phyloP scores from a whole-genome alignment of 2,113 vertebrate genomes.

The Erinaceus europaeus region DNA sequence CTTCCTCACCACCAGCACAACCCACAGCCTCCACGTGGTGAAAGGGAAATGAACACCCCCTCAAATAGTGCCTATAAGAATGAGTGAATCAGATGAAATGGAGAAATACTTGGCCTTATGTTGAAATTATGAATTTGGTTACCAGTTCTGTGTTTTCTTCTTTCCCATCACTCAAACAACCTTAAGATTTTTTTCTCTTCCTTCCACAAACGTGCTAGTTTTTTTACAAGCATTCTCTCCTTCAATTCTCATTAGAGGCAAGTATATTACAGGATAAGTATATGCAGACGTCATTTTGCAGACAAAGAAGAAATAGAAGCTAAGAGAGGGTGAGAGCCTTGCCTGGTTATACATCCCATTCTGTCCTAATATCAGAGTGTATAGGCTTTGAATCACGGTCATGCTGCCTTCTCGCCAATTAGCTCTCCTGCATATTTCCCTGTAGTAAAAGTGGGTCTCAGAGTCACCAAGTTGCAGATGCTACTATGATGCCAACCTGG shows the following conservation, averaged over 20 bases:
- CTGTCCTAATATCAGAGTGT: background rate
- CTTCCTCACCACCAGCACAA: background rate
- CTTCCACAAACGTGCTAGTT: background rate
- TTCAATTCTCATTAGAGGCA: background rate
- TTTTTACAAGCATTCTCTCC: background rate
- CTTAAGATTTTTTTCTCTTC: no score
- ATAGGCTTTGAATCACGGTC: background rate
- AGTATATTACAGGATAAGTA: no score
- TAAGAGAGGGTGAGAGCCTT: background rate
- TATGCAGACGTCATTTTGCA: background rate
- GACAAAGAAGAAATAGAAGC: background rate
- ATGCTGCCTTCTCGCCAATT: background rate
- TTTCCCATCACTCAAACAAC: background rate
- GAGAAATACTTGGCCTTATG: conserved; percentile 36
- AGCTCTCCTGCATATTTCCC: background rate
- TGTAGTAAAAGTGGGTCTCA: background rate
- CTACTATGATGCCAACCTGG: no score
- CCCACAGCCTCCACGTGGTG: background rate
- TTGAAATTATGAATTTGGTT: conserved; percentile 29
- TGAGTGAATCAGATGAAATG: conserved; percentile 39
- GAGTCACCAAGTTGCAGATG: no score
- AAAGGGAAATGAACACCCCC: background rate
- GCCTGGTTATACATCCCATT: background rate
- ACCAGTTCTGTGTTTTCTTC: conserved; percentile 21
- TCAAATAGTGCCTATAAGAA: background rate